A percentile compares a stretch with the other conserved stretches of the same genome.
Conservation (phyloP, 2,113 vertebrate species). For the Orcinus orca region DNA sequence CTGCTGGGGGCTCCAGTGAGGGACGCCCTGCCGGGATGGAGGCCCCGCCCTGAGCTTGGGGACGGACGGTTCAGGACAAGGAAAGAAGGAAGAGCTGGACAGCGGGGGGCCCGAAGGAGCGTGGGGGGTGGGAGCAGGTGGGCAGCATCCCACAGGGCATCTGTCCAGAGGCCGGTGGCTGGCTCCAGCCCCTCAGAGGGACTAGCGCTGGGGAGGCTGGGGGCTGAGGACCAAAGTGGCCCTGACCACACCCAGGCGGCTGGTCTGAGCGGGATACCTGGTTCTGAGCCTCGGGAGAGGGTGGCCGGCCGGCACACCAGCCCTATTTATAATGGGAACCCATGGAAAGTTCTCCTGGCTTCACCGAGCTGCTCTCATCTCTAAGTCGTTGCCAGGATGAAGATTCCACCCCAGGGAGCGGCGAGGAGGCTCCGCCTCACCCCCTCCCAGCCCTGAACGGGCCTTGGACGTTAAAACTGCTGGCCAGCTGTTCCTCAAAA, state of each 20-base stretch:
- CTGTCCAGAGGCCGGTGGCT: too few relatives aligned
- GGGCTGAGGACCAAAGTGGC: background rate
- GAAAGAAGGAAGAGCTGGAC: too few relatives aligned
- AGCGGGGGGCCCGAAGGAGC: too few relatives aligned
- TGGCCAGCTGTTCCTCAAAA: background rate
- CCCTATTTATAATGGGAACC: background rate
- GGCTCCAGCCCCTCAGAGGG: too few relatives aligned
- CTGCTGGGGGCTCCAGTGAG: too few relatives aligned
- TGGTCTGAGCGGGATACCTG: background rate
- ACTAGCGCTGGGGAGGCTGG: background rate
- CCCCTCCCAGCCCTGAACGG: background rate
- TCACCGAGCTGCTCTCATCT: background rate
- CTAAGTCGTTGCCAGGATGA: background rate
- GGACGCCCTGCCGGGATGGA: too few relatives aligned
- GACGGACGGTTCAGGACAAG: too few relatives aligned
- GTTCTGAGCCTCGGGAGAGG: fast-evolving
- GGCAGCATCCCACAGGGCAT: too few relatives aligned
- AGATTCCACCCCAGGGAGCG: background rate
- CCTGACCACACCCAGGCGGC: background rate
- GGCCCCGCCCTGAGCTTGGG: too few relatives aligned
- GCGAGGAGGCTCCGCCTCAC: background rate
- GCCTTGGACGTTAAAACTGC: background rate
- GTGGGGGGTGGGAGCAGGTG: too few relatives aligned
- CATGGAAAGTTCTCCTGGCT: background rate
- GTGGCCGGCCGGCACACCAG: too few relatives aligned